Base-by-base conservation (phyloP, 64 coral and sea anemone species). In the Orbicella faveolata region DNA sequence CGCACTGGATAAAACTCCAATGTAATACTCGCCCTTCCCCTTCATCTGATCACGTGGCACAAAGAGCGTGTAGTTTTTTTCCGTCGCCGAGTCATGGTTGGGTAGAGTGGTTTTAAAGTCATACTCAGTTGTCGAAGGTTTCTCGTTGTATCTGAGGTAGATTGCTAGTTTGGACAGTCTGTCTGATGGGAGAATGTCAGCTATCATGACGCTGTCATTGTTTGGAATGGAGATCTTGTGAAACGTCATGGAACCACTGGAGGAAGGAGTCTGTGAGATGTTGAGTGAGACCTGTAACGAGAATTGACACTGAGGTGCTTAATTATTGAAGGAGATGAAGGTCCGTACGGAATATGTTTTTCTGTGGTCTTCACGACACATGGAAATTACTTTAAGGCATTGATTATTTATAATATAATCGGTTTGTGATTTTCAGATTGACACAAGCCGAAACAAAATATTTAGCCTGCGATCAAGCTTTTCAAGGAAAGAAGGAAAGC, bases 21-120 rank as follows among this genome's bases (percentile, higher is more conserved):
- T 86, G 53, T 79, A 96, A 41, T 96, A 96, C 26, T 54, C n/a
- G 52, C 94, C 90, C 77, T 69, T 81, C 34, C 87, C 90, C 63
- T 89, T 89, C n/a, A 92, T 67, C 19, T 88, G 64, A 17, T 92
- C 87, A 80, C 64, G 83, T 15, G 87, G 52, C 13, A 92, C 41
- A 78, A 92, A 92, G 51, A 96, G 57, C 74, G 61, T 89, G 63
- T 89, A 92, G 30, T 79, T 87, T 35, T 82, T 4, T 57, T 6
- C 87, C 21, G 75, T 48, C 63, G 15, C 44, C 6, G 52, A 51
- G 19, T 89, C 87, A 21, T 76, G 77, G 66, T 55, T 21, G 3
- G 88, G 91, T 34, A 96, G 51, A 30, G 79, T 39, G 44, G 83
- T 90, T 33, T 35, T 87, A 26, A 76, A 72, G 67, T 96, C 94